A percentile compares a stretch with the other conserved stretches of the same genome.
phyloP scores from a whole-genome alignment of 2,888 invertebrate species.

The Trichopria drosophilae region DNA sequence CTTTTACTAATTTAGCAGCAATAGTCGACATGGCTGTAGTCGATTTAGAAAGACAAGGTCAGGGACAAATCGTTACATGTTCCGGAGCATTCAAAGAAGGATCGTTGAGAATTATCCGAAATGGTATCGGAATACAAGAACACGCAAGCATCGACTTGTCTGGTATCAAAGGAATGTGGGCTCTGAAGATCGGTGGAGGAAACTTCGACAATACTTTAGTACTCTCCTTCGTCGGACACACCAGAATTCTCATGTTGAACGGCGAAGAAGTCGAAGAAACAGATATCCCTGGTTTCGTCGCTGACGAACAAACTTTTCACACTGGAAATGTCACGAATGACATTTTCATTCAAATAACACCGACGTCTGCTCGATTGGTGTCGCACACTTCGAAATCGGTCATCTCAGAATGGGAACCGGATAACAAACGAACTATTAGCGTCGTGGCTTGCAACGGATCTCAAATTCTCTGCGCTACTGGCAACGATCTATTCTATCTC shows the following conservation, averaged over 20 bases:
- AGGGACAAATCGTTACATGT: slow-evolving; percentile 97
- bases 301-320: slow-evolving; percentile 90
- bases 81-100: slow-evolving; percentile 98
- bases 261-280: slow-evolving; percentile 99
- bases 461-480: slow-evolving; percentile 83
- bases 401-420: slow-evolving; percentile 74
- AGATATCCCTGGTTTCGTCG: slow-evolving; percentile 87
- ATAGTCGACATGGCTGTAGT: slow-evolving; percentile 98
- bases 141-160: slow-evolving; percentile 96
- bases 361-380: slow-evolving; percentile 72
- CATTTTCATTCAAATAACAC: slow-evolving; percentile 80
- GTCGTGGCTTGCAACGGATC: slow-evolving; percentile 82
- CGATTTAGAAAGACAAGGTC: slow-evolving; percentile 94
- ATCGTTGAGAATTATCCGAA: slow-evolving; percentile 92
- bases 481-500: slow-evolving; percentile 83
- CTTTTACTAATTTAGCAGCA: slow-evolving; percentile 95
- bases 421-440: slow-evolving; percentile 75
- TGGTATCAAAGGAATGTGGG: slow-evolving; percentile 98
- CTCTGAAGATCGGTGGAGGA: slow-evolving; percentile 73
- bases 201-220: slow-evolving; percentile 85
- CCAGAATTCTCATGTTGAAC: slow-evolving; percentile 82
- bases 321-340: slow-evolving; percentile 87
- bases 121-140: slow-evolving; percentile 98
- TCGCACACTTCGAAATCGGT: slow-evolving; percentile 69
- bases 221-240: slow-evolving; percentile 95